Evolutionary conservation across 2,797 vertebrate genomes (phyloP), one percentile per base, ranked within the genome.

Genomic region (Etheostoma nigrum): DNA sequence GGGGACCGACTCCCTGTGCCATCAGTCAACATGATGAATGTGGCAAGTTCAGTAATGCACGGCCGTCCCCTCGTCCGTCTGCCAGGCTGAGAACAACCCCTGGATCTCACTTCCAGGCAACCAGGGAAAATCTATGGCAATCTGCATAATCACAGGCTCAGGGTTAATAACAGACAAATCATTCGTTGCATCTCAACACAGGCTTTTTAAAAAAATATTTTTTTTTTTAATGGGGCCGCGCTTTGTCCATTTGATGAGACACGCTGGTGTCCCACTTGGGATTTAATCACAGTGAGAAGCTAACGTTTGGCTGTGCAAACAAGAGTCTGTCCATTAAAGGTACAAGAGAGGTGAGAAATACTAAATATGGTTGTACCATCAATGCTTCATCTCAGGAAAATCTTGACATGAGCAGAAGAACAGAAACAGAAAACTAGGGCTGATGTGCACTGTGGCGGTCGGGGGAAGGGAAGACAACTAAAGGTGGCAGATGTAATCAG

Each of bases 1-100:
- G 91, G 96, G 96, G 96, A 97, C 96, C 95, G 95, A 96, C 96
- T 96, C 96, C 95, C 96, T 93, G 95, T 96, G 96, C 97, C 97
- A 99, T 99, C 98, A 99, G 96, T 99, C 98, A 99, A 97, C 96
- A 98, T 99, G 98, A 99, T 99, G 96, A 98, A 99, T 98, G 98
- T 97, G 96, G 96, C 96, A 96, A 97, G 96, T 97, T 97, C 97
- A 96, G 97, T 96, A 98, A 98, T 96, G 97, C 97, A 96, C 97
- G 95, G 95, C 97, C 96, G 93, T 96, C 86, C 95, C 94, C 95
- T 96, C 96, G 95, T 96, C 97, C 94, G 96, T 95, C 97, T 96
- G 96, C 95, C 96, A 96, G 88, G 92, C 94, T 91, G 94, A 94
- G 95, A 97, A 96, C 96, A 96, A 97, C 96, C 96, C 95, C 96